Base-by-base conservation (phyloP, 2,113 vertebrate species). In the Miniopterus natalensis region DNA sequence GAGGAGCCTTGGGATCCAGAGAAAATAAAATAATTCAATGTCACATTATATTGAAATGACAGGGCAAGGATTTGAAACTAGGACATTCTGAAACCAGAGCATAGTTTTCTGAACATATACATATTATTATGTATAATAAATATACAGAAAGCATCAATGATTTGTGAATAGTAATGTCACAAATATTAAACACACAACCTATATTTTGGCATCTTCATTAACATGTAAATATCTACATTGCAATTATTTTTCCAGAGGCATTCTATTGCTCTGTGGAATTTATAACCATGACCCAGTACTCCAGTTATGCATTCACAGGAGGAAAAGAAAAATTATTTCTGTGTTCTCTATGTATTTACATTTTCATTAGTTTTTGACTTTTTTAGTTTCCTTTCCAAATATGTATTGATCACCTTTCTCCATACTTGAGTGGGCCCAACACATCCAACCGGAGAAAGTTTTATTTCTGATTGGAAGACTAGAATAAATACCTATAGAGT, bases 391-490 rank as follows among this genome's bases (percentile, higher is more conserved):
- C 42, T 86, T 95, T 73, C 36, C 27, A 83, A 74, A 51, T 79
- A 90, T 31, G 3, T 27, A 77, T 77, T 40, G 42, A 59, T 65
- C 40, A 17, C 5, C 68, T 81, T 91, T 40, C 88, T 85, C 81
- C 15, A 59, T 88, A 74, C 40, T 74, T 91, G 45, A 80, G 36
- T 84, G 80, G 21, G 14, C 25, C 71, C 31, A 88, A 70, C 3
- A 85, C 12, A 91, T 75, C 27, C 59, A 75, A 71, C 18, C 57
- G 40, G 31, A 78, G 14, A 86, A 93, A 51, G 63, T 59, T 84
- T 90, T 57, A 63, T 84, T 92, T 96, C 29, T 71, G 57, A 36
- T 49, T 94, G 53, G 36, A 89, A 92, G 55, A 74, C 51, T 90
- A 65, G 94, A 84, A 77, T 70, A 91, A 78, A 68, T 94, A 65